Evolutionary conservation across 2,113 vertebrate genomes (phyloP), one percentile per base, ranked within the genome.

Genomic region (Telmatochromis bifrenatus): DNA sequence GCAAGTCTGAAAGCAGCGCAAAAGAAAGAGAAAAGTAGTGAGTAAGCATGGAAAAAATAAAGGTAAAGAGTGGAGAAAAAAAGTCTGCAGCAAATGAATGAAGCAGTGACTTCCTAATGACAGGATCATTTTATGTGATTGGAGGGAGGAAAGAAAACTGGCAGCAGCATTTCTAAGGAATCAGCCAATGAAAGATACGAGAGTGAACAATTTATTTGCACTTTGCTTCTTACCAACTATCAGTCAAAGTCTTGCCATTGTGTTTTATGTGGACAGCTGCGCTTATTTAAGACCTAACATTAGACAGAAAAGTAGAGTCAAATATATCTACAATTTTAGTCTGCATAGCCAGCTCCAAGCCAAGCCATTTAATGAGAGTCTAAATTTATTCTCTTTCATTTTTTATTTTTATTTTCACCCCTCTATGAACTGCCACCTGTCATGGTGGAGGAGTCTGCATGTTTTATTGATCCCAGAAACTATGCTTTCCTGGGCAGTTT

Each of bases 81-180:
- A 79, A 87, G 85, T 92, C 85, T 77, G 56, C 81, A 84, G 88
- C 80, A 92, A 95, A 92, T 89, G 91, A 95, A 94, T 83, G 82
- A 87, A 84, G 79, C 81, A 31, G 60, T 88, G 89, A 94, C 87
- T 91, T 89, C 33, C 55, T 93, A 90, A 94, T 92, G 60, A 91
- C 84, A 91, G 87, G 53, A 87, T 62, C 83, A 89, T 90, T 95
- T 94, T 89, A 47, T 89, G 87, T 92, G 90, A 95, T 92, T 93
- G 94, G 89, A 88, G 60, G 77, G 68, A 84, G 88, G 53, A 81
- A 84, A 82, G 60, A 70, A 87, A 88, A 87, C 42, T 87, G 83
- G 88, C 90, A 35, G 84, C 55, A 84, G 83, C 73, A 81, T 88
- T 92, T 84, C 33, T 51, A 51, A 84, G 58, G 87, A 84, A 26